Conservation (phyloP, 30 jellyfish, hydroid and myxozoan genomes). For the Turritopsis dohrnii region DNA sequence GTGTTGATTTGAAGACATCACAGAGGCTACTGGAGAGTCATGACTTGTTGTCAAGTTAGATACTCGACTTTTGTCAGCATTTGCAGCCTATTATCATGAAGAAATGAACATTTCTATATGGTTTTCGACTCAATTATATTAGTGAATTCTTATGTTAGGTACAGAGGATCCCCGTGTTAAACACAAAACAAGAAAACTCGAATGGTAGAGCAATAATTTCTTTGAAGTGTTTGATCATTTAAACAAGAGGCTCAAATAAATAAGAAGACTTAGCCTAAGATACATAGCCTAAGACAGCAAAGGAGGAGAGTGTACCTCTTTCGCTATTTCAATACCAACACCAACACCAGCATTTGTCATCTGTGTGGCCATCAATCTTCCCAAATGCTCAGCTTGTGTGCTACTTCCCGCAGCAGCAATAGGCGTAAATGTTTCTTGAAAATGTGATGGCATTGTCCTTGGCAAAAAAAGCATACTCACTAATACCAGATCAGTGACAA, state of each 20-base stretch:
- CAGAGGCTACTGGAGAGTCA: background rate
- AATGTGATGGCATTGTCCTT: conserved; percentile 77
- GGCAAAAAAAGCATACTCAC: conserved; percentile 92
- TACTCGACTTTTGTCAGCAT: background rate
- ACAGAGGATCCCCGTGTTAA: too few species aligned
- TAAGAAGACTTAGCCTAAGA: too few species aligned
- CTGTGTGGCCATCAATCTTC: conserved; percentile 83
- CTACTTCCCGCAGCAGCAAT: conserved; percentile 97
- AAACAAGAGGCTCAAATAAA: too few species aligned
- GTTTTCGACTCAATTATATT: too few species aligned
- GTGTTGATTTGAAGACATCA: background rate
- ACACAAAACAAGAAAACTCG: too few species aligned
- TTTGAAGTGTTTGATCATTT: too few species aligned
- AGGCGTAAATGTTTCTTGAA: conserved; percentile 95
- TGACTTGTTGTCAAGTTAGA: background rate
- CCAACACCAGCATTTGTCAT: conserved; percentile 94
- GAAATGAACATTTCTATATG: background rate
- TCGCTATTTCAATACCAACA: conserved; percentile 69
- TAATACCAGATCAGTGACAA: conserved; percentile 84
- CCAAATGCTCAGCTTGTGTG: conserved; percentile 84
- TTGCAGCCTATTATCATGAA: background rate
- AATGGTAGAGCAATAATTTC: too few species aligned
- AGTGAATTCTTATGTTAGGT: too few species aligned
- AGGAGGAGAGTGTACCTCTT: conserved; percentile 78
- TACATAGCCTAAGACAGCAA: too few species aligned